phyloP scores from a whole-genome alignment of 1,140 invertebrate genomes.

The Amphibalanus amphitrite region DNA sequence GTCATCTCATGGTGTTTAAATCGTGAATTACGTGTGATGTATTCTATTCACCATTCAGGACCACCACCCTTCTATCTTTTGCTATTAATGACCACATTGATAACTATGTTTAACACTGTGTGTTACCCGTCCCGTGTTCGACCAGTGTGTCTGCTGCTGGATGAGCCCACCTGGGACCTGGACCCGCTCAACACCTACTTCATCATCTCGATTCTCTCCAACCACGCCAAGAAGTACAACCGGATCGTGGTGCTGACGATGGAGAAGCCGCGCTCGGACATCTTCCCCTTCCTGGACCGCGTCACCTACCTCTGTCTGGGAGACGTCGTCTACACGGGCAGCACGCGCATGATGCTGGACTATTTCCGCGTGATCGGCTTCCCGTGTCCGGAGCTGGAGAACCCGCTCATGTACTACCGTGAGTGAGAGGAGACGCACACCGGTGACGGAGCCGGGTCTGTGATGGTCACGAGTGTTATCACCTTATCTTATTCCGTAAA shows the following conservation, averaged over 20 bases:
- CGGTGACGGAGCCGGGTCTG: no score
- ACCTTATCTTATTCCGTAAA: no score
- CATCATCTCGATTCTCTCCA: conserved; percentile 76
- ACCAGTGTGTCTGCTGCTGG: conserved; percentile 59
- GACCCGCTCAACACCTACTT: conserved; percentile 82
- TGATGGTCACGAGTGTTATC: no score
- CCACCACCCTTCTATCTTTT: no score
- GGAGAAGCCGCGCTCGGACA: conserved; percentile 77
- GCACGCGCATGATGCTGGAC: conserved; percentile 70
- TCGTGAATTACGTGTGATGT: not conserved
- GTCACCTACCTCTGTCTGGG: conserved; percentile 70
- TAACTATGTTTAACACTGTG: no score
- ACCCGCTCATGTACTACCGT: conserved; percentile 85
- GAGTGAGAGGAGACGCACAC: conserved; percentile 37
- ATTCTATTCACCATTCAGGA: not conserved
- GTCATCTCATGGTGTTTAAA: no score
- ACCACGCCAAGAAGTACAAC: conserved; percentile 75
- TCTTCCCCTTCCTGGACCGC: conserved; percentile 70
- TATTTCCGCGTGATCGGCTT: conserved; percentile 83
- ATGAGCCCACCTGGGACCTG: conserved; percentile 77
- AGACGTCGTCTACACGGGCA: conserved; percentile 76
- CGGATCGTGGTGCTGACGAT: conserved; percentile 73
- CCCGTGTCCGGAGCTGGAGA: conserved; percentile 78
- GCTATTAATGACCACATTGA: not conserved
- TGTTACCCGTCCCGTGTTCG: conserved; percentile 10